Percentiles rank a stretch among this genome's conserved stretches.
Conservation (phyloP, 1,140 invertebrate species). For the Bradysia coprophila region DNA sequence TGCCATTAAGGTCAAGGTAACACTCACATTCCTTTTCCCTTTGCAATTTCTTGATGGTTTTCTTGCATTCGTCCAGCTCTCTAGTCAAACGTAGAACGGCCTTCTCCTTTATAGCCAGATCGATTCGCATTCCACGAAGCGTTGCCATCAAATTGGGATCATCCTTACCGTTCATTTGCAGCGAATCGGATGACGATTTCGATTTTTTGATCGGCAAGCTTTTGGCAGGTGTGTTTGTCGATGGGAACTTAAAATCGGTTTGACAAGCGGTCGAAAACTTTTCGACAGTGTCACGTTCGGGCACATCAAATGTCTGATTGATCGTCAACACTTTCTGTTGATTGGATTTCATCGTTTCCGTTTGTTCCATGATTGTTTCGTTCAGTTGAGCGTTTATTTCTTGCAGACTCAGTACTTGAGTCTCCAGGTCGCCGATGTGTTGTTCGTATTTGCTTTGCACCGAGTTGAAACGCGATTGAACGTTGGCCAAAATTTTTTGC, state of each 20-base stretch:
- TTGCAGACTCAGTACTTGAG: conserved; percentile 35
- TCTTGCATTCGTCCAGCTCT: conserved; percentile 52
- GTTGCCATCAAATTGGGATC: conserved; percentile 57
- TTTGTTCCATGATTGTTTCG: conserved; percentile 24
- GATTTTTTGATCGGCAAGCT: conserved; percentile 12
- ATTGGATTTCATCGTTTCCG: not conserved
- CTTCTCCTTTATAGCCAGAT: conserved; percentile 51
- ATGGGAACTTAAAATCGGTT: not conserved
- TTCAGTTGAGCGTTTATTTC: conserved; percentile 33
- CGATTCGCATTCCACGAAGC: conserved; percentile 52
- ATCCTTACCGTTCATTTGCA: conserved; percentile 29
- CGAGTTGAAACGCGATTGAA: conserved; percentile 52
- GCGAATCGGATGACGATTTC: conserved; percentile 20
- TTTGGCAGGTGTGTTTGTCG: not conserved
- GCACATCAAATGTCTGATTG: not conserved
- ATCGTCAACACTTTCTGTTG: too few relatives aligned
- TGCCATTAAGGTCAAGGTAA: too few relatives aligned
- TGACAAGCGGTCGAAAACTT: conserved; percentile 11
- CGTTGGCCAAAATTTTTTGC: conserved; percentile 43
- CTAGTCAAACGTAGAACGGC: conserved; percentile 43
- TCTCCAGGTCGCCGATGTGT: conserved; percentile 51
- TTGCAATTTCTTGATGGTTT: conserved; percentile 50
- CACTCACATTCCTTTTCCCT: conserved; percentile 48
- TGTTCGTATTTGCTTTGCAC: conserved; percentile 54
- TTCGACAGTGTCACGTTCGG: conserved; percentile 6